Conservation (phyloP, 2,888 invertebrate species). For the Tiliacea aurago region DNA sequence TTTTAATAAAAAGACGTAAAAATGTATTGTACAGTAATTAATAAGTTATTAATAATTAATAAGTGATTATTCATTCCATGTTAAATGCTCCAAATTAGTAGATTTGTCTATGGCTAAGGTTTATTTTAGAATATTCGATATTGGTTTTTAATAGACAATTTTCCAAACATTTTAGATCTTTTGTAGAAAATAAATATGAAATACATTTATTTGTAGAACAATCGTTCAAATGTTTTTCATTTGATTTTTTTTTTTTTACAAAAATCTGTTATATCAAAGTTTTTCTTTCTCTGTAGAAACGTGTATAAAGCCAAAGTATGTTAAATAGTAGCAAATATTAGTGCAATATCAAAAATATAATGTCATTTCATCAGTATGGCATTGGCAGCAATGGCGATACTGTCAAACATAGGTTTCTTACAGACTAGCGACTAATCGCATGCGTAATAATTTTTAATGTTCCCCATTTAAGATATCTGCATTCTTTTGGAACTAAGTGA, state of each 20-base stretch:
- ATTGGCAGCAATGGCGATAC: conserved; percentile 6
- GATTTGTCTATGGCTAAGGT: conserved; percentile 17
- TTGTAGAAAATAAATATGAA: background rate
- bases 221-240: background rate
- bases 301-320: conserved; percentile 61
- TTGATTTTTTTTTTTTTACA: background rate
- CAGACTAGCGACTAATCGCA: conserved; percentile 39
- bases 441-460: background rate
- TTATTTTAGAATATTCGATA: conserved; percentile 16
- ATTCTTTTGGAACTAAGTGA: background rate
- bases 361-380: conserved; percentile 22
- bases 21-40: conserved; percentile 55
- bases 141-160: conserved; percentile 1
- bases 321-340: conserved; percentile 50
- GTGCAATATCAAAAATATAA: conserved; percentile 65
- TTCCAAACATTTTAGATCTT: background rate
- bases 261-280: background rate
- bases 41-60: no score
- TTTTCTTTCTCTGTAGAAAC: background rate
- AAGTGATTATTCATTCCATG: conserved; percentile 66
- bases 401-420: conserved; percentile 9
- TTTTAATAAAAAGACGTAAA: conserved; percentile 53
- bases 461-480: background rate
- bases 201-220: background rate
- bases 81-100: conserved; percentile 49